Base-by-base conservation (phyloP, 2,113 vertebrate species). In the Lepidothrix coronata region DNA sequence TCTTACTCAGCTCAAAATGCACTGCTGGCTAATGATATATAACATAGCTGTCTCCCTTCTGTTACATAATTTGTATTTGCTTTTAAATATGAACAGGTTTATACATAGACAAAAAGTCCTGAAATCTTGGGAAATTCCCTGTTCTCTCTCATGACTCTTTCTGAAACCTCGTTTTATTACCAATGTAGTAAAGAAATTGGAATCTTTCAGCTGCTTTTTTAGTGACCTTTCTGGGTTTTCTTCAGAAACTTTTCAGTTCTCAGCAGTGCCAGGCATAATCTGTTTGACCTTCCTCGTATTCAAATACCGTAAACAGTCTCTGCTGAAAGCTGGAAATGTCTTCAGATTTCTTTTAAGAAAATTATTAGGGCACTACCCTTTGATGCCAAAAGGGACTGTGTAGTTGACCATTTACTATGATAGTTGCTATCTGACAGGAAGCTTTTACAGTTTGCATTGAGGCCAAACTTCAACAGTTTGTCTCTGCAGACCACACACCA, bases 101-200 rank as follows among this genome's bases (percentile, higher is more conserved):
- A 48, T 20, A 83, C n/a, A 85, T 8, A 14, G 39, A 39, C 31
- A 88, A 62, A 1, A 61, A 63, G n/a, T 37, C 37, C 57, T 84
- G 76, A 92, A 76, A 75, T 65, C 31, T 27, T 44, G 61, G 93
- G 95, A 89, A 96, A 91, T 82, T 87, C 91, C 70, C 74, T 76
- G 33, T 49, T 85, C 17, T 88, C 9, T 71, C 91, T 43, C 35
- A 14, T 92, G 73, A 94, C 44, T 73, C 7, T 70, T 95, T 84
- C 46, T 93, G 86, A 96, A 97, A 93, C 52, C n/a, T 84, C 41
- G 30, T 73, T 72, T 84, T 87, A 41, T 73, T 39, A 82, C 37
- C 6, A 35, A 13, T 44, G 57, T 46, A 78, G 21, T 52, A 84
- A 88, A 85, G 83, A 93, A 87, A 54, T 23, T 33, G 83, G 91